Percentiles rank a stretch among this genome's conserved stretches.
Conservation (phyloP, 2,113 vertebrate species). For the Hemicordylus capensis region DNA sequence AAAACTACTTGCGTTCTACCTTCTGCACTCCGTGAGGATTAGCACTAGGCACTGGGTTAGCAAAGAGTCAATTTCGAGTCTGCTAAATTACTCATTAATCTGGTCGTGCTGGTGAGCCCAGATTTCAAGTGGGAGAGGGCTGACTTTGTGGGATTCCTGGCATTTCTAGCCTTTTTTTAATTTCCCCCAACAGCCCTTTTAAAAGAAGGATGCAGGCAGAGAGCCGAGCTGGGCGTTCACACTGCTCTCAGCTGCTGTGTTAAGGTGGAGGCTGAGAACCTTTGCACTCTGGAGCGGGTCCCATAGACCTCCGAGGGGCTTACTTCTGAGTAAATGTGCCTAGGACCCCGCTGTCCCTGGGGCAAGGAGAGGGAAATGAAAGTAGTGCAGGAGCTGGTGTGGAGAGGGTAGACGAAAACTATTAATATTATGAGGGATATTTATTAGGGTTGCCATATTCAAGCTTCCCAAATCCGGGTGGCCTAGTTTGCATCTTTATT, state of each 20-base stretch:
- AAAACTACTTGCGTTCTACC: too few relatives aligned
- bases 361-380: neutral
- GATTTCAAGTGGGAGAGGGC: conserved; percentile 53
- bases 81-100: conserved; percentile 64
- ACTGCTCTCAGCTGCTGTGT: conserved; percentile 57
- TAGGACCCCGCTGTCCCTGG: neutral
- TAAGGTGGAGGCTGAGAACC: neutral
- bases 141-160: conserved; percentile 64
- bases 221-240: conserved; percentile 49
- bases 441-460: too few relatives aligned
- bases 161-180: conserved; percentile 71
- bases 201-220: conserved; percentile 61
- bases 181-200: conserved; percentile 71
- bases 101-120: conserved; percentile 59
- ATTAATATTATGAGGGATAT: too few relatives aligned
- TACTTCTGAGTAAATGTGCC: neutral
- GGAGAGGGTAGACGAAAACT: neutral
- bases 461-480: too few relatives aligned
- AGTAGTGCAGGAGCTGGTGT: neutral
- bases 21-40: too few relatives aligned
- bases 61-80: too few relatives aligned
- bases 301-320: neutral
- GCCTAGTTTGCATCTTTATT: too few relatives aligned
- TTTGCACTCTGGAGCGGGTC: neutral
- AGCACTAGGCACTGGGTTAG: too few relatives aligned